Evolutionary conservation across 2,888 invertebrate genomes (phyloP), one percentile per base, ranked within the genome.

Genomic region (Zygaena filipendulae): DNA sequence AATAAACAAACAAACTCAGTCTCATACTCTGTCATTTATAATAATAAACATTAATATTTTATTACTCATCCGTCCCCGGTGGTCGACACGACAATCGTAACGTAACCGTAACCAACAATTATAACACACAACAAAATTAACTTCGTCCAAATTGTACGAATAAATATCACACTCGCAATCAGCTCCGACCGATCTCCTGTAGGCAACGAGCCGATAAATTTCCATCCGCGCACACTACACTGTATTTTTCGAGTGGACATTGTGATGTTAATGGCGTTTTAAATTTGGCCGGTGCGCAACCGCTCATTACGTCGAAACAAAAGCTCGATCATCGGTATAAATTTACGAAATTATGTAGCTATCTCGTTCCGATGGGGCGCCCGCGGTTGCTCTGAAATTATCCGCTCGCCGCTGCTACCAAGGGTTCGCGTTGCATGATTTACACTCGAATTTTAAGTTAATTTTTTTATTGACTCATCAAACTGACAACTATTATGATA

Each of bases 291-390:
- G 36, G 33, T 39, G 42, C 40, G 33, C 43, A 66, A 51, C 67
- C 60, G 36, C 52, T 66, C 58, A 69, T 70, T 69, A 68, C 47
- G 33, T 33, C 34, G 47, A 54, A 67, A 74, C 74, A 75, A 75
- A 66, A 64, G 67, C 50, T 51, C 56, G 62, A 67, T 60, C 56
- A 63, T 54, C 54, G 45, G 70, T 64, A 72, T 72, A 71, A 68
- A 72, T 72, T 74, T 64, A 54, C 52, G 49, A 71, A 72, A 74
- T 75, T 70, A 71, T 68, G 69, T 68, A 69, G 67, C 72, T 71
- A 44, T 48, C 50, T 43, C 36, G 45, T 42, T 55, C 61, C 51
- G 47, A 39, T 42, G 60, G n/a, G n/a, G n/a, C n/a, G n/a, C n/a
- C n/a, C n/a, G 63, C 55, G 43, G 47, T 46, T 36, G 47, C 30